Base-by-base conservation (phyloP, 1,140 invertebrate species). In the Leptopilina boulardi region DNA sequence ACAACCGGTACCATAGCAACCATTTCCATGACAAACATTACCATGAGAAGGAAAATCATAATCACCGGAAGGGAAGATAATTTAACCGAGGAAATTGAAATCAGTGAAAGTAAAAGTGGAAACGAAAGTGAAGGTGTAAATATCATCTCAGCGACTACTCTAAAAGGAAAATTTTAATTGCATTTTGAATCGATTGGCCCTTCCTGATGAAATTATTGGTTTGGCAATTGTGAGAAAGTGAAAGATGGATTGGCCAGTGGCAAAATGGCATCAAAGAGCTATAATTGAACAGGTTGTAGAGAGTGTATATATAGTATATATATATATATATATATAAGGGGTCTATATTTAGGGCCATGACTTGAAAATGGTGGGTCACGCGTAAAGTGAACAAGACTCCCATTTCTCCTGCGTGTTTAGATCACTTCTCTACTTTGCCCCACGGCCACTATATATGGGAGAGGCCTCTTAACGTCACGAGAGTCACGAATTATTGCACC, bases 401-500 rank as follows among this genome's bases (percentile, higher is more conserved):
- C 75, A 21, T 54, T 18, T 15, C 18, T 71, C 42, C 51, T 56
- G 30, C 72, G 77, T 77, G 80, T 81, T 82, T 84, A 77, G 82
- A 66, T 47, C 34, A 38, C 74, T 54, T 78, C 80, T n/a, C n/a
- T n/a, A n/a, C n/a, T n/a, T n/a, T 80, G 79, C 78, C 82, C 84
- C 79, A 82, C 77, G 75, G 80, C 79, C 83, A 85, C n/a, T n/a
- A n/a, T n/a, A n/a, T n/a, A 38, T 4, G 34, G 85, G 86, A 83
- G 85, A 88, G 86, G 83, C 84, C 89, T 90, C 89, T 90, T 90
- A 89, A 87, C 85, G 89, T 89, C 88, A 89, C 85, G 88, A 86
- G 85, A 89, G 87, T 84, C 87, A 86, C 86, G 86, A 90, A 89
- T 90, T 89, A 90, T 89, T 89, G 85, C 87, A 78, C 89, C 88